Evolutionary conservation across 2,888 invertebrate genomes (phyloP).

Genomic region (Clistopyga incitator): DNA sequence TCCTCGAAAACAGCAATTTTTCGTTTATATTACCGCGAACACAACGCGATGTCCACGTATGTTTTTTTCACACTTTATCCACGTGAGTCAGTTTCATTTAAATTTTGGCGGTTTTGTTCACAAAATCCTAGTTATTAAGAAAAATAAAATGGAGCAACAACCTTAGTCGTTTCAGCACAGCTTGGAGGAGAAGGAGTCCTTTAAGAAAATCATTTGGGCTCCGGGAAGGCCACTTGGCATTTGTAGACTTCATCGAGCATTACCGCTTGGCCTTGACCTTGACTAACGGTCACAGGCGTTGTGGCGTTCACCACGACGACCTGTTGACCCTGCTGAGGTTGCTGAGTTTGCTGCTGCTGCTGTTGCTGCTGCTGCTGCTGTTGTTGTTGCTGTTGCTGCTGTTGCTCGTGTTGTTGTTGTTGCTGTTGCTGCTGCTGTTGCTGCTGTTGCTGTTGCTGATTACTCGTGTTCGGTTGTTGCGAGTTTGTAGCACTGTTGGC

Average conservation of each 20-base stretch:
- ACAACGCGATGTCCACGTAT: conserved; percentile 15
- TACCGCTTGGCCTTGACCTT: conserved; percentile 82
- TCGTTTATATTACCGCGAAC: not conserved
- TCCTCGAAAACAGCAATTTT: not conserved
- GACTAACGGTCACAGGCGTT: conserved; percentile 82
- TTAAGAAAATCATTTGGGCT: conserved; percentile 82
- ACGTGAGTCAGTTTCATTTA: conserved; percentile 36
- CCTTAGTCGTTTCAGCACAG: conserved; percentile 67
- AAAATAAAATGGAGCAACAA: conserved; percentile 70
- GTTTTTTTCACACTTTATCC: conserved; percentile 6
- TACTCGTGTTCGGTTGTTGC: conserved; percentile 84
- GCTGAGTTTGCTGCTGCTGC: conserved; percentile 79
- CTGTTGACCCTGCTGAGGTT: conserved; percentile 79
- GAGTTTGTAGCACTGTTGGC: conserved; percentile 84
- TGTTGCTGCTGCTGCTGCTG: conserved; percentile 69
- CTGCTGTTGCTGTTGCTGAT: conserved; percentile 80
- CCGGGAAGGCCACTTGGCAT: conserved; percentile 83
- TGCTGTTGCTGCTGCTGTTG: conserved; percentile 69
- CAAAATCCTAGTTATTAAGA: conserved; percentile 60
- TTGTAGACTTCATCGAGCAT: conserved; percentile 84
- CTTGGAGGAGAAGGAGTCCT: conserved; percentile 58
- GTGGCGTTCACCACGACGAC: conserved; percentile 83
- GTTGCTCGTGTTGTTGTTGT: conserved; percentile 74
- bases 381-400: conserved; percentile 65
- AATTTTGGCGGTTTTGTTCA: conserved; percentile 40